Base-by-base conservation (phyloP, 2,113 vertebrate genomes). In the Pardalotus punctatus region DNA sequence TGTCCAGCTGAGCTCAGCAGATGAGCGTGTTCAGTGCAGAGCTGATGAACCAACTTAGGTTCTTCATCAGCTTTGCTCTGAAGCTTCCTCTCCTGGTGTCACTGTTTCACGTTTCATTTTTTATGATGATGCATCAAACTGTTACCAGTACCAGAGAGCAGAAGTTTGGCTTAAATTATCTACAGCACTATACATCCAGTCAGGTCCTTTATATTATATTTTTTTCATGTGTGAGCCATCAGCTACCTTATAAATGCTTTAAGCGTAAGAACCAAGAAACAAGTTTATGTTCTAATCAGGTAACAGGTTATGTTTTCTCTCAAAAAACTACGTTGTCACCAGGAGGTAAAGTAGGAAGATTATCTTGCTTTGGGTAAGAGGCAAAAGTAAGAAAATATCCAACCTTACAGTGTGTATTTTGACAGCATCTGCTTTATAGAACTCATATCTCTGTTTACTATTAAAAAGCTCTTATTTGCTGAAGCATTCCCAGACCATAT, bases 381-480 rank as follows among this genome's bases (percentile, higher is more conserved):
- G 65, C 56, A 71, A 83, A 95, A 87, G 81, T 78, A 92, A 96
- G 80, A 91, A 94, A 81, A 86, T 82, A 93, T 57, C 76, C 96
- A 92, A 88, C 95, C 88, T 96, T 96, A 48, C 76, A 20, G 88
- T 94, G 73, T 57, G 93, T 94, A 94, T 97, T 97, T 94, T 96
- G 95, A 96, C 93, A 97, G 98, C 97, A 98, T 97, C 98, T 98
- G 98, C 97, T 98, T 96, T 91, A 69, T 91, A 70, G 57, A 97
- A 95, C 82, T 94, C 97, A 35, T 97, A 96, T 97, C 97, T 98
- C 97, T 98, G 98, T 98, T 98, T 98, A 98, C 98, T 98, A 97
- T 98, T 98, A 98, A 98, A 98, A 98, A 97, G 92, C 94, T 97
- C 97, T 97, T 98, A 98, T 98, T 98, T 98, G 98, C 96, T 66